Evolutionary conservation across 2,797 vertebrate species (phyloP).

Genomic region (Leptodactylus fallax): DNA sequence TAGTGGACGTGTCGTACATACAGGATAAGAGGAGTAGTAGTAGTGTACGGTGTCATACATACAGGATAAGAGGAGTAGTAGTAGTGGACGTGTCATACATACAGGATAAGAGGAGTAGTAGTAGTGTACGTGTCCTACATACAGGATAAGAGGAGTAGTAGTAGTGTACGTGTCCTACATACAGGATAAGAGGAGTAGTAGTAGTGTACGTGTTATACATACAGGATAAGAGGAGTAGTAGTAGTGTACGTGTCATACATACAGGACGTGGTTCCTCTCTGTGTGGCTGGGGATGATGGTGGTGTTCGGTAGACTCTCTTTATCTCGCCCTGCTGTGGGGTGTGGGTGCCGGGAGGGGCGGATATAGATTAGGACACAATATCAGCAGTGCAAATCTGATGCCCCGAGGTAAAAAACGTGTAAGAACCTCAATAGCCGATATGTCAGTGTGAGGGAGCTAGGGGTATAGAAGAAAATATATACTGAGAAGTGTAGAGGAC

Average conservation of each 20-base stretch:
- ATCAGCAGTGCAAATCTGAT: not conserved
- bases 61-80: slow-evolving; percentile 49
- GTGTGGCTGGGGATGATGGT: not conserved
- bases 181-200: slow-evolving; percentile 48
- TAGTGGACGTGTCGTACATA: not conserved
- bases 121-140: not conserved
- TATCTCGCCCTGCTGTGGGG: not conserved
- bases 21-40: slow-evolving; percentile 49
- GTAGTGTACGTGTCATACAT: no score
- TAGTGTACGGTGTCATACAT: not conserved
- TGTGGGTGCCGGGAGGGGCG: not conserved
- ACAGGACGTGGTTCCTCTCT: not conserved
- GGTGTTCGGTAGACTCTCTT: not conserved
- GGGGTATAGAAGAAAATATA: not conserved
- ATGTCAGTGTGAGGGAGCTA: no score
- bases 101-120: slow-evolving; percentile 49
- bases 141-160: slow-evolving; percentile 45
- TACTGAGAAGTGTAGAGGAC: not conserved
- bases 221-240: no score
- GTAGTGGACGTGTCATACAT: not conserved
- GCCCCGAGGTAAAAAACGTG: not conserved
- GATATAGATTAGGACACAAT: not conserved
- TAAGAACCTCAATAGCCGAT: no score
- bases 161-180: no score
- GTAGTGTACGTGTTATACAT: not conserved